Evolutionary conservation across 2,888 invertebrate species (phyloP).

Genomic region (Brachylomia viminalis): DNA sequence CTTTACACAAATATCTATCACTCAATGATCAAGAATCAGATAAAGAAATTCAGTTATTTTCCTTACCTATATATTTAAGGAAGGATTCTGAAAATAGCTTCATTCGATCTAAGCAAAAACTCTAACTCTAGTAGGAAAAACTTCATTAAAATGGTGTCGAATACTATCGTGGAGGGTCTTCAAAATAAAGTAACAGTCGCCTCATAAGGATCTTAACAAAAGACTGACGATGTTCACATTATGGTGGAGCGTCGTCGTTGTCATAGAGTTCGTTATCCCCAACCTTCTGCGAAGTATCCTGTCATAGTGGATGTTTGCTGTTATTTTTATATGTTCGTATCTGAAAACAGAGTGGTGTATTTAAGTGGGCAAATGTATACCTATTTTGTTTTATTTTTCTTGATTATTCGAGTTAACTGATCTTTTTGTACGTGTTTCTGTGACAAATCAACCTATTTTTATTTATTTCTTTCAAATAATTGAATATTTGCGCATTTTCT

Average conservation of each 20-base stretch:
- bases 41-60: not conserved
- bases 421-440: not conserved
- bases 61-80: not conserved
- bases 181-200: conserved; percentile 25
- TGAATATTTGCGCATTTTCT: not conserved
- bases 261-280: conserved; percentile 52
- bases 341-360: not conserved
- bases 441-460: not conserved
- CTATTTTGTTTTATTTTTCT: not conserved
- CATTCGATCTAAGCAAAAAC: conserved; percentile 11
- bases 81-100: conserved; percentile 18
- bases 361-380: not conserved
- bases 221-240: conserved; percentile 4
- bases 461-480: not conserved
- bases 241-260: conserved; percentile 19
- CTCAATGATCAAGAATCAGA: not conserved
- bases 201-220: conserved; percentile 23
- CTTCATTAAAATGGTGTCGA: conserved; percentile 26
- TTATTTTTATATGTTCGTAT: conserved; percentile 13
- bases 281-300: conserved; percentile 31
- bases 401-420: not conserved
- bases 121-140: not conserved
- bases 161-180: conserved; percentile 1
- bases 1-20: no score
- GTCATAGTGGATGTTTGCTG: conserved; percentile 1